Base-by-base conservation (phyloP, 2,797 vertebrate genomes). In the Pseudochaenichthys georgianus region DNA sequence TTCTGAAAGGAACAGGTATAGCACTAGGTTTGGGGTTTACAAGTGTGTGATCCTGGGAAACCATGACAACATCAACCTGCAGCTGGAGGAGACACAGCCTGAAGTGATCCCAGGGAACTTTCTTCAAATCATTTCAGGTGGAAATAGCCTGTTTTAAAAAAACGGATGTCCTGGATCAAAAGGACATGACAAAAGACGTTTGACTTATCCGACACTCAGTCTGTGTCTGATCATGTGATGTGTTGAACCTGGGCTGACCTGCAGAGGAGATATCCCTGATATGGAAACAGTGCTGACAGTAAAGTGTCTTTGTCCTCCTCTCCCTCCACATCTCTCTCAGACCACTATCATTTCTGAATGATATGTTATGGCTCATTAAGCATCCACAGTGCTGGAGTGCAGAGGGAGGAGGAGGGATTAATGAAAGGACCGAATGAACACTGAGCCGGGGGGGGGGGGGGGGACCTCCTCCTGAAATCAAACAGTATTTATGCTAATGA, bases 341-440 rank as follows among this genome's bases (percentile, higher is more conserved):
- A 94, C 88, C 88, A 95, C 96, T 96, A 96, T 98, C 95, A 95
- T 96, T 97, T 96, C 95, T 97, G 97, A 98, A 97, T 98, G 96
- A 97, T 97, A 98, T 98, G 97, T 98, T 97, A 97, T 92, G 96
- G 96, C 96, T 97, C 96, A 97, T 98, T 99, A 98, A 97, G 95
- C 96, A 94, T 92, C 89, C 89, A 94, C 94, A 93, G 93, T 48
- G 74, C 92, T 93, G 95, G 93, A 94, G 94, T 92, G 93, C 91
- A 93, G 96, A 96, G 96, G 73, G 95, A 95, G 75, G 95, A 95
- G 92, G 94, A 94, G 90, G 94, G 94, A 78, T 73, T 75, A 67
- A 88, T 88, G 83, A 73, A 80, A 83, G 69, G 73, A 73, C 53
- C 17, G 54, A 54, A 54, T 60, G 59, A 53, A 72, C 53, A 68